These are phyloP conservation scores for Decapterus maruadsi DNA, from an alignment of 2,797 vertebrate species.

Conservation along the genomic window DNA sequence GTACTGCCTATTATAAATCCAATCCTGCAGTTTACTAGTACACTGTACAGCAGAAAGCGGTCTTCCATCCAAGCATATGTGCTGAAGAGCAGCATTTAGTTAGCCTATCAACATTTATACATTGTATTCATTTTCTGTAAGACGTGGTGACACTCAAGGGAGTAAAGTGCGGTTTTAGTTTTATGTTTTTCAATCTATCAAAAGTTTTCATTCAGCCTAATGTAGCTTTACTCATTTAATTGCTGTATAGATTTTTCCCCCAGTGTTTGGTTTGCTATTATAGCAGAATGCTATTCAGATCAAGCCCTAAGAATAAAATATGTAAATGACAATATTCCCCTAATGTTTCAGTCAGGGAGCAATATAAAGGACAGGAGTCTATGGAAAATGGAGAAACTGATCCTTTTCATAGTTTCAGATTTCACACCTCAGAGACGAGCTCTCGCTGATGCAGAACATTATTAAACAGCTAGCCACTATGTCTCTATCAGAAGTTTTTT, in stretches of 20 bases:
- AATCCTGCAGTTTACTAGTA: constrained; percentile 1
- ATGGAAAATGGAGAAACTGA: constrained; percentile 19
- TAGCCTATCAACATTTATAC: constrained; percentile 25
- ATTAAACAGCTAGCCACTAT: not conserved
- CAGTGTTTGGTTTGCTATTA: constrained; percentile 54
- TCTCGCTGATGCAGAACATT: not conserved
- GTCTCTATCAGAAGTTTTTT: too few relatives aligned
- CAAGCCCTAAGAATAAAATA: constrained; percentile 64
- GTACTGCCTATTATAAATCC: not conserved
- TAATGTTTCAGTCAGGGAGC: constrained; percentile 45
- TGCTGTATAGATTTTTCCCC: constrained; percentile 64
- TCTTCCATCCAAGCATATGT: not conserved
- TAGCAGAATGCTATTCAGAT: constrained; percentile 62
- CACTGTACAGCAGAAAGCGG: not conserved
- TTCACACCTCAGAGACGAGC: constrained; percentile 6
- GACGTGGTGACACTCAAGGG: not conserved
- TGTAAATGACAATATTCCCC: constrained; percentile 65
- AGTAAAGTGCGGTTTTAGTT: constrained; percentile 58
- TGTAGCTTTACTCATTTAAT: constrained; percentile 69
- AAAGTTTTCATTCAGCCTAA: constrained; percentile 67
- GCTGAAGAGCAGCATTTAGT: not conserved
- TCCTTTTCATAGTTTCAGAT: constrained; percentile 38
- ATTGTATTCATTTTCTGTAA: constrained; percentile 20
- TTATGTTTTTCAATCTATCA: constrained; percentile 64
- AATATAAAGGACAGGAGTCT: constrained; percentile 39